Conservation (phyloP, 2,888 invertebrate genomes). For the Scaptomyza tumidula region DNA sequence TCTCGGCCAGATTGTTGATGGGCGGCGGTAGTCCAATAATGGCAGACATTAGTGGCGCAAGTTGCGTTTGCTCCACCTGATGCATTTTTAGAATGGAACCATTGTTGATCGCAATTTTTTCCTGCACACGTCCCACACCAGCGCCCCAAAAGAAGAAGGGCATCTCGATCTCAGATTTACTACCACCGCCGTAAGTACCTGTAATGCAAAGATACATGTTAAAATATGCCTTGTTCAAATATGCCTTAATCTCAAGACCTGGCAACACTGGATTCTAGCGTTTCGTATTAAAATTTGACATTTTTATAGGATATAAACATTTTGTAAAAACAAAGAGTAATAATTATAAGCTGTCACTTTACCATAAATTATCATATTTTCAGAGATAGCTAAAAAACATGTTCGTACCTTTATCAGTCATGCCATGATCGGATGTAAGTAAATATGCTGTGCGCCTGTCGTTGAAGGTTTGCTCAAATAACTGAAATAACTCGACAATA, state of each 20-base stretch:
- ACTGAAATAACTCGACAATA: slow-evolving; percentile 87
- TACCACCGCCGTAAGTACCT: slow-evolving; percentile 97
- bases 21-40: slow-evolving; percentile 94
- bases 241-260: no score
- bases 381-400: not conserved
- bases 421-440: slow-evolving; percentile 98
- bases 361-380: not conserved
- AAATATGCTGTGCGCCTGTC: slow-evolving; percentile 93
- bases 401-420: slow-evolving; percentile 95
- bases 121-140: slow-evolving; percentile 86
- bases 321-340: no score
- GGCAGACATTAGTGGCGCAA: slow-evolving; percentile 95
- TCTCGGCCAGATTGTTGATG: slow-evolving; percentile 88
- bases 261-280: no score
- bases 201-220: slow-evolving; percentile 2
- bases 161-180: slow-evolving; percentile 93
- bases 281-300: no score
- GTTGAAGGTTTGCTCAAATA: slow-evolving; percentile 90
- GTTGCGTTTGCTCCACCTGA: slow-evolving; percentile 94
- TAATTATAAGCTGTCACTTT: not conserved
- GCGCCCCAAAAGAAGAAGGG: slow-evolving; percentile 98
- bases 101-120: slow-evolving; percentile 23
- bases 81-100: slow-evolving; percentile 83
- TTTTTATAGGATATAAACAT: no score
- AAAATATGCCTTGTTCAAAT: no score